These are phyloP conservation scores for Prenolepis imparis DNA, from an alignment of 2,888 invertebrate species.

Conservation along the genomic window DNA sequence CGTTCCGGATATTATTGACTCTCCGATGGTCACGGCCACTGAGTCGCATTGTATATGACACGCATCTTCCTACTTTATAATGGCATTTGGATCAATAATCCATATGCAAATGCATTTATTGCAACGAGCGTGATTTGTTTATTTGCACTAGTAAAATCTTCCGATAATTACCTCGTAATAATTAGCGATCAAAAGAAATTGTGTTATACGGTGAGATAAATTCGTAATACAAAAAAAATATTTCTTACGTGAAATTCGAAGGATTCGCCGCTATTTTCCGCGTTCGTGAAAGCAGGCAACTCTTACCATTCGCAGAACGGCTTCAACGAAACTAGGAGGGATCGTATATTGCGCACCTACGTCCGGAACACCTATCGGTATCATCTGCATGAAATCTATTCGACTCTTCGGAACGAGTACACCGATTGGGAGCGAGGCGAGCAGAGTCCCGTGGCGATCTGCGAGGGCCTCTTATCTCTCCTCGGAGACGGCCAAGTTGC, in stretches of 20 bases:
- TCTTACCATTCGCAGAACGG: constrained; percentile 91
- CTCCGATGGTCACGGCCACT: constrained; percentile 71
- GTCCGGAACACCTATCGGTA: constrained; percentile 98
- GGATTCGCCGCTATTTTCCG: not conserved
- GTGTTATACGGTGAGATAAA: not conserved
- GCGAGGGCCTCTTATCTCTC: constrained; percentile 93
- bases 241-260: not conserved
- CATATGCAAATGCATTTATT: not conserved
- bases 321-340: constrained; percentile 95
- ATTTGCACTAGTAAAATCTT: not conserved
- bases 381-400: constrained; percentile 97
- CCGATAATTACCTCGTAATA: not conserved
- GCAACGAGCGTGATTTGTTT: not conserved
- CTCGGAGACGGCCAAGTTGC: constrained; percentile 97
- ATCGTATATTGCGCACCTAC: constrained; percentile 95
- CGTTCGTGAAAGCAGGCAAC: not conserved
- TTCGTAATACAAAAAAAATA: not conserved
- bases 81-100: constrained; percentile 18
- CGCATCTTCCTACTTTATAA: constrained; percentile 17
- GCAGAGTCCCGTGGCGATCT: constrained; percentile 92
- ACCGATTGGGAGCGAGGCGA: constrained; percentile 98
- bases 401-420: constrained; percentile 97
- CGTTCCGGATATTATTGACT: constrained; percentile 69
- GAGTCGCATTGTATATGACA: constrained; percentile 80
- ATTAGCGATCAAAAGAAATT: not conserved